Evolutionary conservation across 2,113 vertebrate genomes (phyloP).

Genomic region (Dicentrarchus labrax): DNA sequence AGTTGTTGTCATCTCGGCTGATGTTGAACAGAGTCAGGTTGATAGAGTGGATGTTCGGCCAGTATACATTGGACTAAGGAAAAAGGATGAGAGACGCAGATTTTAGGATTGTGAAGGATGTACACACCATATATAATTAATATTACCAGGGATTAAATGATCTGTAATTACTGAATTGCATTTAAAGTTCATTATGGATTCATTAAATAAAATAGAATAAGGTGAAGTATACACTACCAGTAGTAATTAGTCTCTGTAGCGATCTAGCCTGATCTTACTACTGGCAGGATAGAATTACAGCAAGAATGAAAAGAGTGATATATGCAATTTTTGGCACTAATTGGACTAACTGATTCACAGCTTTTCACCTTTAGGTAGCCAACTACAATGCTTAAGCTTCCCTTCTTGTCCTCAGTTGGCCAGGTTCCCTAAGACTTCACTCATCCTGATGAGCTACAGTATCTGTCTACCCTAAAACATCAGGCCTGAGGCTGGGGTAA

Average conservation of each 20-base stretch:
- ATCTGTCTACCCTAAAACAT: constrained; percentile 47
- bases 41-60: constrained; percentile 96
- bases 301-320: constrained; percentile 3
- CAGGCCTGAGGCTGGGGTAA: constrained; percentile 39
- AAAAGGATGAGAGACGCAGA: constrained; percentile 16
- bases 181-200: constrained; percentile 46
- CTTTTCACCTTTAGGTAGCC: constrained; percentile 8
- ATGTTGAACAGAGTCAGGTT: constrained; percentile 95
- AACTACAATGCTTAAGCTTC: not conserved
- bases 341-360: constrained; percentile 6
- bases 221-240: not conserved
- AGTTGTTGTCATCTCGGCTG: constrained; percentile 95
- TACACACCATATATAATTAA: not conserved
- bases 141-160: constrained; percentile 23
- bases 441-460: constrained; percentile 45
- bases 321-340: constrained; percentile 8
- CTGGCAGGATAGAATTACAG: not conserved
- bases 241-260: constrained; percentile 27
- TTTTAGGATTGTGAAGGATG: constrained; percentile 10
- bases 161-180: constrained; percentile 52
- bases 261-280: not conserved
- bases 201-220: constrained; percentile 27
- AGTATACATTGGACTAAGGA: constrained; percentile 93
- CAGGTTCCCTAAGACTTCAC: constrained; percentile 34
- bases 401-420: constrained; percentile 9